phyloP scores from a whole-genome alignment of 2,113 vertebrate genomes.

The Oreochromis niloticus region DNA sequence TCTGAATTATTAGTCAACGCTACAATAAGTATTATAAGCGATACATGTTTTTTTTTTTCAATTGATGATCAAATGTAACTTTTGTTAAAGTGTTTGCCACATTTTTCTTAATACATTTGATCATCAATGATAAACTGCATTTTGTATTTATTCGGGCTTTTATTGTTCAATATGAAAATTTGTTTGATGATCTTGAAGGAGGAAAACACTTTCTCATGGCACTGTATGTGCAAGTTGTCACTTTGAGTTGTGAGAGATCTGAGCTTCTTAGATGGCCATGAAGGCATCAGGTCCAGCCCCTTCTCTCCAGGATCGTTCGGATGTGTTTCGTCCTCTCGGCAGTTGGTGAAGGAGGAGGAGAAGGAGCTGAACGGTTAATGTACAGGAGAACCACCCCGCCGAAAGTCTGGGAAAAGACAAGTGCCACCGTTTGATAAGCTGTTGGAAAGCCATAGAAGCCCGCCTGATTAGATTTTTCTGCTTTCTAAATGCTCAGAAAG shows the following conservation, averaged over 20 bases:
- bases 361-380: neutral
- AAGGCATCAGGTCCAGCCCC: constrained; percentile 28
- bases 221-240: neutral
- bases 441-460: neutral
- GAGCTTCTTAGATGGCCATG: neutral
- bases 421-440: neutral
- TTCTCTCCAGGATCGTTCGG: neutral
- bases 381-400: neutral
- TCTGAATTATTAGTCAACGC: neutral
- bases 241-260: neutral
- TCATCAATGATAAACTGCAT: neutral
- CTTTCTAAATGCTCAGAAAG: neutral
- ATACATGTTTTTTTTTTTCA: neutral
- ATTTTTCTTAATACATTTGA: neutral
- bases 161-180: neutral
- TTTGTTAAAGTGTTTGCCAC: neutral
- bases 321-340: neutral
- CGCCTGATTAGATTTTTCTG: fast-evolving
- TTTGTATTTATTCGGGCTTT: neutral
- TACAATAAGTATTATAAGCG: neutral
- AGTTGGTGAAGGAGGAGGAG: neutral
- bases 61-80: neutral
- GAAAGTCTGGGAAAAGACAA: neutral
- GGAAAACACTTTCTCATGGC: neutral
- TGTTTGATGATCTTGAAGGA: neutral